Evolutionary conservation across 2,113 vertebrate species (phyloP).

Genomic region (Coryphaenoides rupestris): DNA sequence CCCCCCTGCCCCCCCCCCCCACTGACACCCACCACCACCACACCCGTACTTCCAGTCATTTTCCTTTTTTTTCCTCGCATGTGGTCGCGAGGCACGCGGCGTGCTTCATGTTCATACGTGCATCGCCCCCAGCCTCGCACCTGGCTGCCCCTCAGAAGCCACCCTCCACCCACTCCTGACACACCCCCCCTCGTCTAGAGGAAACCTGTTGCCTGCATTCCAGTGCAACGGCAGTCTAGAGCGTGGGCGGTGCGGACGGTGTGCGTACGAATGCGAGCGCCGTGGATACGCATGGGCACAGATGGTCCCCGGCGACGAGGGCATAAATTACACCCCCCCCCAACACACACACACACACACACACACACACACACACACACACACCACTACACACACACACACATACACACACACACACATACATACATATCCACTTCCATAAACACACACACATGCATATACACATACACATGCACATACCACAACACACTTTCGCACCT

Average conservation of each 20-base stretch:
- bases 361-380: too few species aligned
- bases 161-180: conserved; percentile 27
- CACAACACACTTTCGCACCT: too few species aligned
- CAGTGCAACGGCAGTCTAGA: conserved; percentile 17
- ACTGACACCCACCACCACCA: conserved; percentile 9
- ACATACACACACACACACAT: too few species aligned
- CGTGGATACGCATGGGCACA: conserved; percentile 16
- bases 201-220: conserved; percentile 55
- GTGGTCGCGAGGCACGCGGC: conserved; percentile 9
- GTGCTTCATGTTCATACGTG: conserved; percentile 60
- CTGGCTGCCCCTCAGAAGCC: conserved; percentile 35
- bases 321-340: conserved; percentile 45
- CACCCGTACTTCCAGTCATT: conserved; percentile 3
- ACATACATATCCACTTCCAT: too few species aligned
- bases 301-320: conserved; percentile 45
- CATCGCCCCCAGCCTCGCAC: conserved; percentile 67
- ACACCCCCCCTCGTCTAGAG: conserved; percentile 25
- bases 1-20: conserved; percentile 32
- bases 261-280: not conserved
- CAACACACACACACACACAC: too few species aligned
- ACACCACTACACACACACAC: too few species aligned
- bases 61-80: conserved; percentile 2
- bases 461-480: too few species aligned
- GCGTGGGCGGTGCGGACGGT: not conserved
- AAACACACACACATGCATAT: too few species aligned